Conservation (phyloP, 2,888 invertebrate species). For the Drosophila affinis region DNA sequence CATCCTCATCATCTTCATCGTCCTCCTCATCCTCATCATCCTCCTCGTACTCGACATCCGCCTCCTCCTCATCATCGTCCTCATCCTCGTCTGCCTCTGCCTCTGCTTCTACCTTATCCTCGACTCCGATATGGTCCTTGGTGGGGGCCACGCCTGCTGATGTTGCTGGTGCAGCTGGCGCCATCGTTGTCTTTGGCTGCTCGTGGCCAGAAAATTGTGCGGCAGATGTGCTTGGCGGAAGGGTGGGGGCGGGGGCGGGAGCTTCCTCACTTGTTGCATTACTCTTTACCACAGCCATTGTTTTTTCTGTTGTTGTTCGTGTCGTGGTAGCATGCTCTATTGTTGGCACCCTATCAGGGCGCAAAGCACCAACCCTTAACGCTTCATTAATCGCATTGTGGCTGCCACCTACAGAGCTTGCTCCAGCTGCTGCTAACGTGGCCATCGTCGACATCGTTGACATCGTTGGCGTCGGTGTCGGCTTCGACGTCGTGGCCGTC, state of each 20-base stretch:
- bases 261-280: conserved; percentile 55
- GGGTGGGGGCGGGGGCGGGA: conserved; percentile 2
- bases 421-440: conserved; percentile 8
- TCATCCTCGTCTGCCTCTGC: conserved; percentile 42
- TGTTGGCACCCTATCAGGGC: conserved; percentile 52
- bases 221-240: not conserved
- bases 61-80: conserved; percentile 54
- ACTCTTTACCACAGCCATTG: conserved; percentile 1
- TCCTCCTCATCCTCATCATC: conserved; percentile 45
- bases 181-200: conserved; percentile 34
- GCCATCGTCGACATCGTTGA: not conserved
- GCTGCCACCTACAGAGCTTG: conserved; percentile 36
- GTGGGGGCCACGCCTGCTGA: not conserved
- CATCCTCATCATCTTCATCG: conserved; percentile 73
- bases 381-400: conserved; percentile 73
- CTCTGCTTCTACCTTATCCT: conserved; percentile 22
- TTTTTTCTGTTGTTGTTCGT: conserved; percentile 27
- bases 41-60: conserved; percentile 48
- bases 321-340: conserved; percentile 44
- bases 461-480: conserved; percentile 15
- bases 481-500: not conserved
- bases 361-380: conserved; percentile 62
- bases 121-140: conserved; percentile 22
- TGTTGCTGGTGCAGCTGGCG: conserved; percentile 29
- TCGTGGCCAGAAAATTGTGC: conserved; percentile 31